Conservation (phyloP, 2,113 vertebrate species). For the Pomatostomus ruficeps region DNA sequence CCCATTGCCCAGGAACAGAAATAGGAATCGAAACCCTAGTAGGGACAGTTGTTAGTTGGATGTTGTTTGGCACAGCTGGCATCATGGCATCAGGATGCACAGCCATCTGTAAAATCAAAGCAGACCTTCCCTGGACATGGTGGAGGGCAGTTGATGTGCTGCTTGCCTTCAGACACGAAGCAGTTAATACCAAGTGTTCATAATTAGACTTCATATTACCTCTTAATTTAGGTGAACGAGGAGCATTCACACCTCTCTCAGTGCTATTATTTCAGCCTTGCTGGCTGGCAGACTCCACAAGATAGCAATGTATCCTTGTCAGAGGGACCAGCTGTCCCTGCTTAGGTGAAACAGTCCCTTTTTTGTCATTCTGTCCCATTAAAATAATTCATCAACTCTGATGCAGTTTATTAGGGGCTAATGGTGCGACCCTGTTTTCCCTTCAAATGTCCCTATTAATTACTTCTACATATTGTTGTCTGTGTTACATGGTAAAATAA, state of each 20-base stretch:
- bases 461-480: neutral
- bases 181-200: constrained; percentile 45
- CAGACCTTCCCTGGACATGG: neutral
- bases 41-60: neutral
- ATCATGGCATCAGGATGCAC: accelerated
- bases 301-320: constrained; percentile 67
- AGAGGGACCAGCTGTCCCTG: constrained; percentile 63
- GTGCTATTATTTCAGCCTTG: constrained; percentile 47
- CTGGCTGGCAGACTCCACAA: constrained; percentile 56
- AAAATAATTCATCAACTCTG: constrained; percentile 61
- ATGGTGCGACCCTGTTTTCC: constrained; percentile 36
- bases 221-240: constrained; percentile 59
- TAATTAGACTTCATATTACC: constrained; percentile 60
- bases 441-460: constrained; percentile 41
- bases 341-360: constrained; percentile 51
- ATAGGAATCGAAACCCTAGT: neutral
- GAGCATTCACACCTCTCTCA: constrained; percentile 40
- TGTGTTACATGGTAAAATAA: neutral
- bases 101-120: neutral
- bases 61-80: neutral
- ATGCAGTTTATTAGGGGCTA: constrained; percentile 31
- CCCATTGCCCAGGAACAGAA: neutral
- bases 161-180: neutral
- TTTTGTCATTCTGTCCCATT: constrained; percentile 66
- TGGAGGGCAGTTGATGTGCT: neutral